Percentiles rank a stretch among this genome's conserved stretches.
These are phyloP conservation scores for Hippocampus zosterae DNA, from an alignment of 2,113 vertebrate genomes.

Conservation along the genomic window DNA sequence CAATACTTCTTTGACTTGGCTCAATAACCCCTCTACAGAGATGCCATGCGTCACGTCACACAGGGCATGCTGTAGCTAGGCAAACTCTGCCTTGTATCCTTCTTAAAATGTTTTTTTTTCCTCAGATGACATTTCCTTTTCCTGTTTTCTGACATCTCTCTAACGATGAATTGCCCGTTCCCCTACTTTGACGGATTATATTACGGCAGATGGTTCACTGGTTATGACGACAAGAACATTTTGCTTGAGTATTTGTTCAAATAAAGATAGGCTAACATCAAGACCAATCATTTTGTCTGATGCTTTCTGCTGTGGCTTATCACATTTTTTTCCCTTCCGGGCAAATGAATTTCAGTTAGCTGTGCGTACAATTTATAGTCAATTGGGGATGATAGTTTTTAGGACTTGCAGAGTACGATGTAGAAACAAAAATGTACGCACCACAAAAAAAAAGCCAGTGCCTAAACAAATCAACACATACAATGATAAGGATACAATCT, in stretches of 20 bases:
- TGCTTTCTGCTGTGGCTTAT: neutral
- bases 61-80: conserved; percentile 33
- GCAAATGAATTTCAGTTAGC: neutral
- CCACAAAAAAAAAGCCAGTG: no score
- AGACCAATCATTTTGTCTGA: neutral
- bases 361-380: neutral
- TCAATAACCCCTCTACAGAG: conserved; percentile 28
- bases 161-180: neutral
- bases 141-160: neutral
- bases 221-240: neutral
- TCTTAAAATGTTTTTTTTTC: neutral
- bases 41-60: conserved; percentile 17
- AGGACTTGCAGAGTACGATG: neutral
- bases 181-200: neutral
- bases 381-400: neutral
- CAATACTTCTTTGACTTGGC: conserved; percentile 53
- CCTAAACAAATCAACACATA: neutral
- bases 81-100: conserved; percentile 19
- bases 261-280: neutral
- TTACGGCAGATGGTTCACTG: neutral
- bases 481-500: conserved; percentile 90
- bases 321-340: neutral
- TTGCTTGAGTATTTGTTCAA: neutral
- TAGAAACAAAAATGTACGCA: neutral
- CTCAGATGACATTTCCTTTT: conserved; percentile 1